Base-by-base conservation (phyloP, 2,888 invertebrate genomes). In the Agrochola lychnidis region DNA sequence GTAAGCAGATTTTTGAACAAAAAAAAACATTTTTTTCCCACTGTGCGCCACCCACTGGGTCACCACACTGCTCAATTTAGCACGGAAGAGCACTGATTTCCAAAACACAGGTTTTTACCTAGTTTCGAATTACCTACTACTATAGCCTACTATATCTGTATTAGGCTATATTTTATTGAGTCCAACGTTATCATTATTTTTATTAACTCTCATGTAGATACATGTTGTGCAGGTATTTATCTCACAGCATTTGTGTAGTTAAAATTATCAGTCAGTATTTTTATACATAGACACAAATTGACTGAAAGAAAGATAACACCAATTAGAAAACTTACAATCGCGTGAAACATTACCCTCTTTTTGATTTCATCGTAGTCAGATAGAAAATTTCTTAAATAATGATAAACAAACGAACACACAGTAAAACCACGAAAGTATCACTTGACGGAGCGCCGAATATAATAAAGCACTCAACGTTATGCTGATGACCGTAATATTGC, bases 401-500 rank as follows among this genome's bases (percentile, higher is more conserved):
- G 1, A 4, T 61, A 61, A 51, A 66, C 42, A 36, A 59, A 69
- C 30, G 16, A 45, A 5, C 36, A 42, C n/a, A 42, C 22, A 45
- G 9, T 51, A 51, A 71, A 30, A 30, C 30, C 25, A 22, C 48
- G 14, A 56, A 63, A 68, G 25, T 53, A 76, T 75, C 74, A 75
- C 25, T 70, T 69, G 40, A 22, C 22, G 45, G 36, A 73, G 30
- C 78, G 68, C 71, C 53, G n/a, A 67, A 77, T 72, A 48, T 74
- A 83, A 76, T 81, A 86, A 68, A 78, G 25, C 73, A 74, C 73
- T 73, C 75, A 70, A 73, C 66, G 45, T 57, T 51, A 68, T 61
- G 63, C 57, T 70, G 67, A 82, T 78, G 53, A 48, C 36, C 73
- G 82, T 82, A 74, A 85, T 82, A 78, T 85, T 83, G 85, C 83